Evolutionary conservation across 2,113 vertebrate genomes (phyloP).

Genomic region (Chamaea fasciata): DNA sequence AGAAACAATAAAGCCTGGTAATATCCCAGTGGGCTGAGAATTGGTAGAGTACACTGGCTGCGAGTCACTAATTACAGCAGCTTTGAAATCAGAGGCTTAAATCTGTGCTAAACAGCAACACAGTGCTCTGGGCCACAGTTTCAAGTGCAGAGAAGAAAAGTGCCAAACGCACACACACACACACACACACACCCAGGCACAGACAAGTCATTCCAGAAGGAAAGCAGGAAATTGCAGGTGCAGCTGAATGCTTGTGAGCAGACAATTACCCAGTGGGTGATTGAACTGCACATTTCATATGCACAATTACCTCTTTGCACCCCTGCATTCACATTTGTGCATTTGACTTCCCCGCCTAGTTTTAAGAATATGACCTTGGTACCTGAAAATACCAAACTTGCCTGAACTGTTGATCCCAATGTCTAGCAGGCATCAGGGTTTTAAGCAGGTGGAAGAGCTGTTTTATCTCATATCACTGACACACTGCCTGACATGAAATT

Average conservation of each 20-base stretch:
- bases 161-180: not conserved
- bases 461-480: not conserved
- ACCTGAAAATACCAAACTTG: not conserved
- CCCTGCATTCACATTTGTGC: not conserved
- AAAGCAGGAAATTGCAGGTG: not conserved
- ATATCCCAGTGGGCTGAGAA: constrained; percentile 18
- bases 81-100: constrained; percentile 24
- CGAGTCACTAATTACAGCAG: constrained; percentile 58
- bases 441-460: not conserved
- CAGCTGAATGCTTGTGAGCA: not conserved
- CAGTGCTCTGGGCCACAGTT: not conserved
- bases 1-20: constrained; percentile 48
- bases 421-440: not conserved
- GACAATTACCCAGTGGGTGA: not conserved
- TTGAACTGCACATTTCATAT: not conserved
- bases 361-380: not conserved
- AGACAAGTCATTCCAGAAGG: not conserved
- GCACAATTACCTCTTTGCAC: not conserved
- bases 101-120: constrained; percentile 26
- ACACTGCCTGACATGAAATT: not conserved
- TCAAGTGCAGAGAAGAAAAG: not conserved
- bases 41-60: constrained; percentile 2
- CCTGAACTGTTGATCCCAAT: not conserved
- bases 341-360: not conserved
- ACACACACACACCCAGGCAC: not conserved